Conservation (phyloP, 2,113 vertebrate genomes). For the Tretioscincus oriximinensis region DNA sequence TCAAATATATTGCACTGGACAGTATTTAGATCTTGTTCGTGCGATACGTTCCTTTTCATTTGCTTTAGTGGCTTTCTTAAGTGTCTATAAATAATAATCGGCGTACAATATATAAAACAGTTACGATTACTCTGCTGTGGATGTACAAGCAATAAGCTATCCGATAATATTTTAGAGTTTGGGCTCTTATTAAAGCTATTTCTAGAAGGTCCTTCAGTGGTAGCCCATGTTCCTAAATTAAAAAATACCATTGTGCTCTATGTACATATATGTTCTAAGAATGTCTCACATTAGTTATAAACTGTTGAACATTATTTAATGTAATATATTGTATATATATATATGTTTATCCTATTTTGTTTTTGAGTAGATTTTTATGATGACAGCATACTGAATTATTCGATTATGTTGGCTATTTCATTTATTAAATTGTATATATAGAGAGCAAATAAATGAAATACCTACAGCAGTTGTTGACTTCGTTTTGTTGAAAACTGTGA, state of each 20-base stretch:
- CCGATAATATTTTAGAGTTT: constrained; percentile 36
- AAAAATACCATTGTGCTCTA: constrained; percentile 1
- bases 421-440: constrained; percentile 73
- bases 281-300: constrained; percentile 56
- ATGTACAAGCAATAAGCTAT: constrained; percentile 60
- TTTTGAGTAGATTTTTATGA: constrained; percentile 74
- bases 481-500: background rate
- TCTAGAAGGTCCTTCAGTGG: constrained; percentile 2
- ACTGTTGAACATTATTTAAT: constrained; percentile 61
- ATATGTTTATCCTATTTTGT: constrained; percentile 72
- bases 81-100: constrained; percentile 47
- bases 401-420: constrained; percentile 66
- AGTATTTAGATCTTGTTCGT: constrained; percentile 13
- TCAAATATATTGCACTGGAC: background rate
- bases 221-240: constrained; percentile 15
- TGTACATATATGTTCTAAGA: constrained; percentile 15
- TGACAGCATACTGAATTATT: constrained; percentile 67
- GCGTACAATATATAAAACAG: constrained; percentile 40
- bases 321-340: constrained; percentile 76
- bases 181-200: constrained; percentile 33
- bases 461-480: background rate
- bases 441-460: constrained; percentile 65
- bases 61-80: background rate
- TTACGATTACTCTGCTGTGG: constrained; percentile 40
- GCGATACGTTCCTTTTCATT: background rate